Evolutionary conservation across 2,797 vertebrate species (phyloP).

Genomic region (Sarcoramphus papa): DNA sequence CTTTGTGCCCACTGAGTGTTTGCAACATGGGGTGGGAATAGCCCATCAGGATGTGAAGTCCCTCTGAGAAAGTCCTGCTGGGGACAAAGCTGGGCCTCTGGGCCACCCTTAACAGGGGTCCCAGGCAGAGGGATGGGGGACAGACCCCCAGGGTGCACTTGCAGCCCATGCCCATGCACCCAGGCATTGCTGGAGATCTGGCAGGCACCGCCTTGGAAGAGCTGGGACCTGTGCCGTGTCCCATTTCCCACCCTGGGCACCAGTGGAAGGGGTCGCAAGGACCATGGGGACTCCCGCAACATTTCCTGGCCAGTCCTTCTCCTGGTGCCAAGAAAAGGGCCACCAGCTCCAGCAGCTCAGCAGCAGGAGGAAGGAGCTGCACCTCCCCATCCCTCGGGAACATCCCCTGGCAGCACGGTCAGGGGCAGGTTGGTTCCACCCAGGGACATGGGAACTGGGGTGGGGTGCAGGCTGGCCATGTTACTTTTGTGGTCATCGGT

Average conservation of each 20-base stretch:
- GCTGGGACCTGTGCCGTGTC: neutral
- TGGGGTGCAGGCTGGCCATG: neutral
- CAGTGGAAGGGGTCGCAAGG: fast-evolving
- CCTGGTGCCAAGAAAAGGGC: neutral
- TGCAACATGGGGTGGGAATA: neutral
- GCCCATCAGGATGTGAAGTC: neutral
- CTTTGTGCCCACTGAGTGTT: neutral
- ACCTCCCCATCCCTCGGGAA: neutral
- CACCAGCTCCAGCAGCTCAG: neutral
- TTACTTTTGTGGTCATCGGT: neutral
- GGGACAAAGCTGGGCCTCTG: neutral
- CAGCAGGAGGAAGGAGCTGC: neutral
- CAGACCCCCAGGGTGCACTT: neutral
- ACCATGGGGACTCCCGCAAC: fast-evolving
- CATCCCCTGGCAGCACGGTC: neutral
- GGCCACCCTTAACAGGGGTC: neutral
- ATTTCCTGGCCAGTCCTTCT: neutral
- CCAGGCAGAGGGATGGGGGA: neutral
- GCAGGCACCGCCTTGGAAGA: neutral
- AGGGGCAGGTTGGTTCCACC: neutral
- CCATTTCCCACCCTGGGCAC: neutral
- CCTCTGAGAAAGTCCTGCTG: neutral
- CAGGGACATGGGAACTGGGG: neutral
- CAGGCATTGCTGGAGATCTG: neutral
- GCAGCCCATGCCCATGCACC: neutral